phyloP scores from a whole-genome alignment of 2,888 invertebrate species.

The Lathronympha strigana region DNA sequence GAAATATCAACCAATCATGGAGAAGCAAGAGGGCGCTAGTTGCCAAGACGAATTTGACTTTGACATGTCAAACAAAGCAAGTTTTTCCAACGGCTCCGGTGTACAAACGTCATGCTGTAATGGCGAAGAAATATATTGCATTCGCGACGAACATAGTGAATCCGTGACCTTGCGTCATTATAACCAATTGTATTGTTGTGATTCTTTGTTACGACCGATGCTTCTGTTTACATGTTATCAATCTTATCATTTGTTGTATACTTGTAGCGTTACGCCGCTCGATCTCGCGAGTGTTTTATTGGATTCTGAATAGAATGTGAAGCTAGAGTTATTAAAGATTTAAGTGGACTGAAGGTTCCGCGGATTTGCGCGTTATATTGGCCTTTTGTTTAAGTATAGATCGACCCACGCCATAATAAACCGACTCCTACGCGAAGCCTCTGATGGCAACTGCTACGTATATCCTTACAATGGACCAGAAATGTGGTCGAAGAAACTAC shows the following conservation, averaged over 20 bases:
- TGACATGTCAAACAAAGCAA: conserved; percentile 43
- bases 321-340: conserved; percentile 47
- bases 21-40: conserved; percentile 38
- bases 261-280: conserved; percentile 54
- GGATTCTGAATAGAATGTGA: conserved; percentile 59
- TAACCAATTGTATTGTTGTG: conserved; percentile 56
- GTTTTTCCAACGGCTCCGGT: conserved; percentile 47
- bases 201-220: conserved; percentile 70
- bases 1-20: conserved; percentile 26
- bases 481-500: conserved; percentile 56
- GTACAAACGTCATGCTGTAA: conserved; percentile 64
- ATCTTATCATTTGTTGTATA: conserved; percentile 53
- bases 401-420: conserved; percentile 79
- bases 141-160: conserved; percentile 55
- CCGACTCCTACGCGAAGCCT: conserved; percentile 73
- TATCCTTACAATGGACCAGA: conserved; percentile 59
- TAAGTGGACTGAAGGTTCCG: conserved; percentile 55
- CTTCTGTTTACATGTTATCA: conserved; percentile 70
- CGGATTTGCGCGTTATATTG: conserved; percentile 61
- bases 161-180: conserved; percentile 62
- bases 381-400: conserved; percentile 72
- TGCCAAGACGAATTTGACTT: conserved; percentile 36
- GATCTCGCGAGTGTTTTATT: conserved; percentile 52
- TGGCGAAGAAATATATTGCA: conserved; percentile 61
- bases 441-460: conserved; percentile 57